phyloP scores from a whole-genome alignment of 2,113 vertebrate genomes.

The Mugil cephalus region DNA sequence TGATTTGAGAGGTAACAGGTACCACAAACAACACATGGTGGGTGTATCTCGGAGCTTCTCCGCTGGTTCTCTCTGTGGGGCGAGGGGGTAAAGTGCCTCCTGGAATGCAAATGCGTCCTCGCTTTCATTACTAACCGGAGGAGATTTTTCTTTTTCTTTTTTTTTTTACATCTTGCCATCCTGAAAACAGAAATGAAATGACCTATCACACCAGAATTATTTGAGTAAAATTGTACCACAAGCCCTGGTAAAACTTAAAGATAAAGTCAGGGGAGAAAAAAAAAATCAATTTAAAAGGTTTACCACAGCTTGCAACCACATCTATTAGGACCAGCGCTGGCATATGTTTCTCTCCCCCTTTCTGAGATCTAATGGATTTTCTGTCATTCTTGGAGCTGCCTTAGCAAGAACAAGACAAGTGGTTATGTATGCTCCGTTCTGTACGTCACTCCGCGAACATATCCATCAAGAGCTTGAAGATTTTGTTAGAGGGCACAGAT shows the following conservation, averaged over 20 bases:
- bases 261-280: neutral
- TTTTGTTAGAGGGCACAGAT: conserved; percentile 79
- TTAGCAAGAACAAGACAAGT: conserved; percentile 69
- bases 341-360: conserved; percentile 53
- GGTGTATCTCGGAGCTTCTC: conserved; percentile 41
- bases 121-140: conserved; percentile 43
- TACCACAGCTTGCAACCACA: conserved; percentile 39
- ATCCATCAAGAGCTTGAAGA: conserved; percentile 74
- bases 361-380: conserved; percentile 74
- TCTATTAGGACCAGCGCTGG: conserved; percentile 49
- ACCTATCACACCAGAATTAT: neutral
- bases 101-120: conserved; percentile 41
- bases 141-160: too few species aligned
- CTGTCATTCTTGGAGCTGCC: conserved; percentile 69
- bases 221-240: neutral
- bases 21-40: conserved; percentile 62
- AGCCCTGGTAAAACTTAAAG: neutral
- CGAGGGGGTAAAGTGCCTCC: conserved; percentile 23
- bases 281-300: conserved; percentile 11
- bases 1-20: conserved; percentile 78
- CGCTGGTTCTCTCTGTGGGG: conserved; percentile 36
- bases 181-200: too few species aligned
- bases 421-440: conserved; percentile 55
- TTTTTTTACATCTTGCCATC: too few species aligned
- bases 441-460: conserved; percentile 63